A percentile compares a stretch with the other conserved stretches of the same genome.
These are phyloP conservation scores for Pongo pygmaeus DNA, from an alignment of 2,113 vertebrate species.

Conservation along the genomic window DNA sequence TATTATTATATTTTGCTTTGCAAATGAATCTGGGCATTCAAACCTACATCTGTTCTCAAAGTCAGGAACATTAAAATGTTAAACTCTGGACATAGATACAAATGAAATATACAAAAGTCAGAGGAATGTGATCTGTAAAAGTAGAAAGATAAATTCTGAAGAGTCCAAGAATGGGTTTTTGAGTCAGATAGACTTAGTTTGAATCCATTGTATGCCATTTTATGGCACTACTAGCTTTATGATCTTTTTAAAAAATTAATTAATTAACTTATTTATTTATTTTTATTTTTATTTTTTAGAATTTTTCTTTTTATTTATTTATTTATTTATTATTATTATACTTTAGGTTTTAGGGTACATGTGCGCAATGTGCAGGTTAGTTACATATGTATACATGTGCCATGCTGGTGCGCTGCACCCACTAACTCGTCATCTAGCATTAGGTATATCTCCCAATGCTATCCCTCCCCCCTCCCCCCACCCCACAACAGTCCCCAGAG, in stretches of 20 bases:
- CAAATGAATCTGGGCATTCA: not conserved
- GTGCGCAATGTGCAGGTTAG: no score
- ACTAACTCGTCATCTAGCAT: no score
- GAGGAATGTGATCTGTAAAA: not conserved
- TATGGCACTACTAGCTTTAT: not conserved
- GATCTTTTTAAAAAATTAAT: not conserved
- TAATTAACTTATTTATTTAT: no score
- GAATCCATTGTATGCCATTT: not conserved
- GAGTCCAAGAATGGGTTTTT: not conserved
- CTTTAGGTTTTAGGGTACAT: no score
- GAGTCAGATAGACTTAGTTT: not conserved
- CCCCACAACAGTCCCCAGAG: no score
- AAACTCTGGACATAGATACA: not conserved
- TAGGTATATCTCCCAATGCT: no score
- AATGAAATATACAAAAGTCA: not conserved
- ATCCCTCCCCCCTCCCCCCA: no score
- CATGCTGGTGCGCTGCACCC: no score
- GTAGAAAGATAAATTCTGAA: not conserved
- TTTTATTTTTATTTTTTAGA: no score
- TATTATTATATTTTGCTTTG: conserved; percentile 33
- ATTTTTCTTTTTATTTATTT: no score
- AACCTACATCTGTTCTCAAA: not conserved
- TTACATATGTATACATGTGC: no score
- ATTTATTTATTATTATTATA: no score
- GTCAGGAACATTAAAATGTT: not conserved